Evolutionary conservation across 2,113 vertebrate species (phyloP).

Genomic region (Prochilodus magdalenae): DNA sequence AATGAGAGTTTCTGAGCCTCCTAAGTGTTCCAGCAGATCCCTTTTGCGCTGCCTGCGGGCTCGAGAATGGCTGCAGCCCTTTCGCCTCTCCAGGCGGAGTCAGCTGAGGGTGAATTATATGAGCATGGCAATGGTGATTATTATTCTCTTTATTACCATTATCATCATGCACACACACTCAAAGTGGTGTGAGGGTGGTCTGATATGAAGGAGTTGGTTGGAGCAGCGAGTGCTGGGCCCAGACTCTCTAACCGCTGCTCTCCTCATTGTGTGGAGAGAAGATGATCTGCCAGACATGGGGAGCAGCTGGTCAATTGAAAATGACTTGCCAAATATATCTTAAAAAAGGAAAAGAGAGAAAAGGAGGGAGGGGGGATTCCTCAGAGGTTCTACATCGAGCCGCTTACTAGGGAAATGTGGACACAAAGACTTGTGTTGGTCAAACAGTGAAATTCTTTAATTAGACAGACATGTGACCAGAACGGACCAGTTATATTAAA

Average conservation of each 20-base stretch:
- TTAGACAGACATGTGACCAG: constrained; percentile 60
- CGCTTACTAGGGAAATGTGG: constrained; percentile 5
- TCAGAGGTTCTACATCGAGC: not conserved
- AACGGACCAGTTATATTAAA: constrained; percentile 54
- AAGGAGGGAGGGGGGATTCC: not conserved
- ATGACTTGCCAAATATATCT: constrained; percentile 22
- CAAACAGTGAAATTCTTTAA: constrained; percentile 60
- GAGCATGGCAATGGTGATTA: constrained; percentile 35
- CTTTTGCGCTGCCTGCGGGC: not conserved
- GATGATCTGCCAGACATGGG: not conserved
- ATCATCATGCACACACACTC: constrained; percentile 3
- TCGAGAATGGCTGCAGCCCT: constrained; percentile 13
- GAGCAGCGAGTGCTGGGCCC: not conserved
- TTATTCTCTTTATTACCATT: constrained; percentile 46
- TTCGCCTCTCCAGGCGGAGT: constrained; percentile 29
- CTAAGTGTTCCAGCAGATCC: constrained; percentile 51
- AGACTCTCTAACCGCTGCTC: constrained; percentile 13
- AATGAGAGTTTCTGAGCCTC: constrained; percentile 53
- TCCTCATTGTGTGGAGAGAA: not conserved
- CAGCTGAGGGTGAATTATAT: constrained; percentile 42
- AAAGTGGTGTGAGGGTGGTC: constrained; percentile 32
- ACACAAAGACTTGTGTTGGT: constrained; percentile 23
- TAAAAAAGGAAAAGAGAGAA: constrained; percentile 16
- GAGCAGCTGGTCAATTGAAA: constrained; percentile 30
- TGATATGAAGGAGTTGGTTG: not conserved